These are phyloP conservation scores for Calephelis nemesis DNA, from an alignment of 1,140 invertebrate genomes.

Conservation along the genomic window DNA sequence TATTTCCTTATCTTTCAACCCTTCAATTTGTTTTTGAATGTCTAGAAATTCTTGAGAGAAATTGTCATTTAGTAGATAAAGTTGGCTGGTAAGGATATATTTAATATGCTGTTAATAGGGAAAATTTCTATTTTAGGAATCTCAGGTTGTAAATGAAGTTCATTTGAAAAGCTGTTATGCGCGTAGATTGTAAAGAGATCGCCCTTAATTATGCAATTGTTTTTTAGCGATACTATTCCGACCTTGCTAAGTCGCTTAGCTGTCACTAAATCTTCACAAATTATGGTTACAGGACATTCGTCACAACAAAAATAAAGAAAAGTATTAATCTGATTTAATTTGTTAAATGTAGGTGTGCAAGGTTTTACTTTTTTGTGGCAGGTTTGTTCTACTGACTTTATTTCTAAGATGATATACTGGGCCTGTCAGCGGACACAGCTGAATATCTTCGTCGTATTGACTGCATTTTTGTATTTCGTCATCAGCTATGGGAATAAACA, in stretches of 20 bases:
- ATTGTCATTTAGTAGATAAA: background rate
- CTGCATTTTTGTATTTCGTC: no score
- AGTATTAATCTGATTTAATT: background rate
- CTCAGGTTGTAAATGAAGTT: background rate
- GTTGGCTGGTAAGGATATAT: background rate
- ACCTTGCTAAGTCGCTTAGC: background rate
- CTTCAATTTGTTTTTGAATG: background rate
- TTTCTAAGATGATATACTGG: background rate
- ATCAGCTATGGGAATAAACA: no score
- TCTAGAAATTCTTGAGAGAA: background rate
- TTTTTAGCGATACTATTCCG: slow-evolving; percentile 11
- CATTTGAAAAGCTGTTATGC: background rate
- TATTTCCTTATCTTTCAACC: no score
- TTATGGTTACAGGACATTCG: background rate
- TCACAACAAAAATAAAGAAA: slow-evolving; percentile 8
- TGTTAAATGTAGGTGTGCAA: background rate
- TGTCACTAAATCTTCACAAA: slow-evolving; percentile 20
- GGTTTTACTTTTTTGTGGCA: background rate
- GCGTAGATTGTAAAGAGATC: slow-evolving; percentile 11
- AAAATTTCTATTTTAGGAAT: background rate
- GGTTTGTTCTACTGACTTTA: background rate
- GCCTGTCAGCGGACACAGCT: background rate
- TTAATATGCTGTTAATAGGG: slow-evolving; percentile 13
- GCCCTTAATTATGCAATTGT: slow-evolving; percentile 22
- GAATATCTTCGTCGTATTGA: no score